A percentile compares a stretch with the other conserved stretches of the same genome.
Evolutionary conservation across 2,797 vertebrate genomes (phyloP).

Genomic region (Gymnothorax reevesii): DNA sequence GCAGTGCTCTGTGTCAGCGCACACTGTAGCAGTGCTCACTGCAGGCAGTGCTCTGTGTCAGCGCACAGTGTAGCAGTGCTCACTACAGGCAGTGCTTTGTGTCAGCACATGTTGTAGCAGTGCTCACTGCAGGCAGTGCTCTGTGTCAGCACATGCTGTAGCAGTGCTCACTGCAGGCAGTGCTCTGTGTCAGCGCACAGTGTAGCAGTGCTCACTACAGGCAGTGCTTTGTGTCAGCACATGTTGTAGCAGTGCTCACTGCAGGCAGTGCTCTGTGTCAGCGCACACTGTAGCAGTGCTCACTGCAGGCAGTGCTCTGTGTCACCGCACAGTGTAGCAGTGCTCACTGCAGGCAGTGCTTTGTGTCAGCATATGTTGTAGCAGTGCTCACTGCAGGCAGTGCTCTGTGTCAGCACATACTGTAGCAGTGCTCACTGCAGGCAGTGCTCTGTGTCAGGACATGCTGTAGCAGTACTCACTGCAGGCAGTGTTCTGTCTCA

Average conservation of each 20-base stretch:
- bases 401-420: slow-evolving; percentile 51
- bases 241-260: slow-evolving; percentile 54
- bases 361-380: slow-evolving; percentile 49
- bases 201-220: slow-evolving; percentile 51
- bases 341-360: slow-evolving; percentile 54
- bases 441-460: slow-evolving; percentile 50
- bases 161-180: slow-evolving; percentile 49
- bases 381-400: slow-evolving; percentile 49
- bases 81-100: slow-evolving; percentile 53
- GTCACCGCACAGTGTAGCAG: no score
- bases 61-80: slow-evolving; percentile 33
- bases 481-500: slow-evolving; percentile 47
- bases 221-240: slow-evolving; percentile 49
- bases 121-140: slow-evolving; percentile 54
- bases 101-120: slow-evolving; percentile 50
- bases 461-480: slow-evolving; percentile 54
- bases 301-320: slow-evolving; percentile 53
- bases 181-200: slow-evolving; percentile 51
- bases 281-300: slow-evolving; percentile 33
- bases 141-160: slow-evolving; percentile 49
- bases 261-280: slow-evolving; percentile 47
- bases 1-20: slow-evolving; percentile 49
- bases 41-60: slow-evolving; percentile 47
- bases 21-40: slow-evolving; percentile 54
- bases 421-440: slow-evolving; percentile 51